Conservation (phyloP, 2,888 invertebrate genomes). For the Lypha dubia region DNA sequence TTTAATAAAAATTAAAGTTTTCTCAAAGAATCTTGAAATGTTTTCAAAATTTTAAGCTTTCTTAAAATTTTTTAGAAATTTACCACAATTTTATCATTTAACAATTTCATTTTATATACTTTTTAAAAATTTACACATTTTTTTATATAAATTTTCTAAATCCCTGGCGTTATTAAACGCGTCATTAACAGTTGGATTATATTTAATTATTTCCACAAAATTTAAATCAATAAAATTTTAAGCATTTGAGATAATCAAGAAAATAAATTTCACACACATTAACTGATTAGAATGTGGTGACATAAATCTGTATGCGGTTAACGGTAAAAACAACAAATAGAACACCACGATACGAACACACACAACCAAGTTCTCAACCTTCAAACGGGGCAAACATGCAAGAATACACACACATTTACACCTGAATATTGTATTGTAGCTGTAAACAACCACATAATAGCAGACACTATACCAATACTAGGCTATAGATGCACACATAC, state of each 20-base stretch:
- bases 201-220: constrained; percentile 30
- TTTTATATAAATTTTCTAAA: background rate
- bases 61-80: too few species aligned
- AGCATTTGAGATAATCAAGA: constrained; percentile 51
- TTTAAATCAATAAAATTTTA: constrained; percentile 57
- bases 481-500: background rate
- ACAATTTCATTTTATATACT: too few species aligned
- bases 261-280: constrained; percentile 63
- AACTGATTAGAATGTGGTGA: constrained; percentile 71
- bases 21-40: too few species aligned
- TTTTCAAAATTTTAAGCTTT: too few species aligned
- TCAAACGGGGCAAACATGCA: background rate
- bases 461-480: background rate
- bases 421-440: background rate
- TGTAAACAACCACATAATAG: constrained; percentile 45
- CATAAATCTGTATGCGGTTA: constrained; percentile 64
- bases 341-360: background rate
- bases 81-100: too few species aligned
- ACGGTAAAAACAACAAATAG: constrained; percentile 28
- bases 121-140: too few species aligned
- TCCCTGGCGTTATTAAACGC: background rate
- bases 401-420: constrained; percentile 1
- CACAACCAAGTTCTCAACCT: too few species aligned
- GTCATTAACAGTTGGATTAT: background rate
- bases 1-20: too few species aligned